These are phyloP conservation scores for Cryptocephalus moraei DNA, from an alignment of 2,888 invertebrate species.

Conservation along the genomic window DNA sequence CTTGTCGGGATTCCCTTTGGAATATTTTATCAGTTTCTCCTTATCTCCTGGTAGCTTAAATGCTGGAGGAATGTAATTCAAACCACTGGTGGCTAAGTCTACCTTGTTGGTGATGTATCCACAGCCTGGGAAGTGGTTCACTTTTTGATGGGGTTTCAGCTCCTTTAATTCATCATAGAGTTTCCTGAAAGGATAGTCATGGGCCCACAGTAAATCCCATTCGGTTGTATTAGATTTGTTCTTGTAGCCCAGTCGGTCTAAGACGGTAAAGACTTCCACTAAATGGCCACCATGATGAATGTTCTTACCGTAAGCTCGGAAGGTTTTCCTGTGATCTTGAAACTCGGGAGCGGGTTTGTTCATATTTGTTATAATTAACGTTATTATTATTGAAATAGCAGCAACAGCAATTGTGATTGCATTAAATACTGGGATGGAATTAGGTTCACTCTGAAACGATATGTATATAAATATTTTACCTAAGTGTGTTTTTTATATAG, in stretches of 20 bases:
- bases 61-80: slow-evolving; percentile 74
- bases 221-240: slow-evolving; percentile 34
- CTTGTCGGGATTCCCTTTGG: slow-evolving; percentile 52
- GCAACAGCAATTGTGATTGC: no score
- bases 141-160: slow-evolving; percentile 62
- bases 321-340: slow-evolving; percentile 28
- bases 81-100: slow-evolving; percentile 62
- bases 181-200: slow-evolving; percentile 77
- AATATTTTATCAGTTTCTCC: slow-evolving; percentile 58
- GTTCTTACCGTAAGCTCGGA: slow-evolving; percentile 50
- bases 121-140: slow-evolving; percentile 92
- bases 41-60: slow-evolving; percentile 77
- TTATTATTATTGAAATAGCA: no score
- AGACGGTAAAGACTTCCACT: slow-evolving; percentile 69
- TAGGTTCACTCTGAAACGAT: no score
- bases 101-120: slow-evolving; percentile 91
- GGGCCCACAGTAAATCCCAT: slow-evolving; percentile 90
- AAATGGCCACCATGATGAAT: slow-evolving; percentile 57
- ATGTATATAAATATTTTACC: no score
- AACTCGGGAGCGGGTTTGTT: no score
- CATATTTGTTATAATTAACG: no score
- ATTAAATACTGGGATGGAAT: no score
- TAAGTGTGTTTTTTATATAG: no score
- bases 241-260: slow-evolving; percentile 65
- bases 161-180: slow-evolving; percentile 45